Evolutionary conservation across 2,113 vertebrate genomes (phyloP), one percentile per base, ranked within the genome.

Genomic region (Oriolus oriolus): DNA sequence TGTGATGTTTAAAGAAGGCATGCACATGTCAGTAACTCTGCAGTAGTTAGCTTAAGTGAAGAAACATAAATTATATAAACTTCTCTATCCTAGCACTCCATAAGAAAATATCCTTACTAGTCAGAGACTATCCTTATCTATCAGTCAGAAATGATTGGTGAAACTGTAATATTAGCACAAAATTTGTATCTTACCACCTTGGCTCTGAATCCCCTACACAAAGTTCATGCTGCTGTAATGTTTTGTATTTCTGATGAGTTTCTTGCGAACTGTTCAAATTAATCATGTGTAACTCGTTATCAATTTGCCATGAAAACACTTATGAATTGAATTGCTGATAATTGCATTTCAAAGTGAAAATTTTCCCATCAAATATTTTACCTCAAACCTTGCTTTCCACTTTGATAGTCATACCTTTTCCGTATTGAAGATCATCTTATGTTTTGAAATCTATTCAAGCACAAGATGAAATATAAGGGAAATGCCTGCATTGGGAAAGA

Each of bases 271-370:
- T 75, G 35, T 82, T 57, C 18, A 87, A 89, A 95, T 74, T 64
- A 85, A 66, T 77, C n/a, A 87, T 1, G 7, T 75, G 30, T 66
- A 95, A 79, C 49, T 86, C 70, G 65, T 60, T 74, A 91, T 47
- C 84, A 88, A 69, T 60, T 94, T 93, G 15, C 59, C 45, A 45
- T 70, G 52, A 84, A 90, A 94, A 66, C 84, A 91, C 28, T 93
- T 19, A 64, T 50, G 18, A 84, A 87, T 81, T 68, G 93, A 93
- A 93, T 96, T 95, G 63, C 23, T 47, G 50, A 74, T 80, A 91
- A 93, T 84, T 95, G 14, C 33, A 56, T 73, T 93, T 86, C 89
- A 59, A 89, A 82, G 21, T 26, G 26, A 77, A 85, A 80, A 56
- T 59, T 77, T 84, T 86, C 19, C 47, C 27, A 68, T 49, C 5